phyloP scores from a whole-genome alignment of 2,888 invertebrate species.

The Orchestes rusci region DNA sequence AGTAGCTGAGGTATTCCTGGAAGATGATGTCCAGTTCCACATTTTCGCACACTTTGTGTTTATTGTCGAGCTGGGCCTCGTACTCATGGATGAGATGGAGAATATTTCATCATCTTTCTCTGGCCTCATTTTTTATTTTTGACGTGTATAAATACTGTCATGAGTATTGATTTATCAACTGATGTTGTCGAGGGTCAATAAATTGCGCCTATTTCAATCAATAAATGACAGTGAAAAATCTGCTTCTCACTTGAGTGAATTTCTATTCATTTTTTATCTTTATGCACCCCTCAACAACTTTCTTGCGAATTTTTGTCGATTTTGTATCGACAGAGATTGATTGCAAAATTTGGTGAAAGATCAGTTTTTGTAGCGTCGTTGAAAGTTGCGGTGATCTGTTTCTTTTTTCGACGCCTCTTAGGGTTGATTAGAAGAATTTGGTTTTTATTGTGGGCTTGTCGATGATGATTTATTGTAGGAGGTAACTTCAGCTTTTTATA shows the following conservation, averaged over 20 bases:
- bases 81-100: conserved; percentile 61
- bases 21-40: conserved; percentile 82
- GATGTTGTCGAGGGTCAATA: too few relatives aligned
- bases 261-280: conserved; percentile 14
- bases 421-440: too few relatives aligned
- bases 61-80: conserved; percentile 67
- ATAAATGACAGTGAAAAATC: conserved; percentile 6
- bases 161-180: too few relatives aligned
- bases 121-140: conserved; percentile 36
- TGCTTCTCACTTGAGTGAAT: conserved; percentile 17
- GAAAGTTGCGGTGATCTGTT: too few relatives aligned
- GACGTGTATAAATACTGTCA: too few relatives aligned
- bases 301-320: conserved; percentile 9
- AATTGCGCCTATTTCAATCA: too few relatives aligned
- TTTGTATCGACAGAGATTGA: conserved; percentile 16
- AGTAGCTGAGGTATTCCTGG: conserved; percentile 84
- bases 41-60: conserved; percentile 80
- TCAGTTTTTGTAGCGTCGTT: too few relatives aligned
- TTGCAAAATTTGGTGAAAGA: too few relatives aligned
- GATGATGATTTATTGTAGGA: too few relatives aligned
- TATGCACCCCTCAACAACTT: conserved; percentile 6
- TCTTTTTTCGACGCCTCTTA: too few relatives aligned
- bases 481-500: too few relatives aligned
- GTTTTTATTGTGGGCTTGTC: too few relatives aligned
- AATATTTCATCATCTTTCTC: conserved; percentile 46